These are phyloP conservation scores for Drosophila burlai DNA, from an alignment of 1,140 invertebrate species.

Conservation along the genomic window DNA sequence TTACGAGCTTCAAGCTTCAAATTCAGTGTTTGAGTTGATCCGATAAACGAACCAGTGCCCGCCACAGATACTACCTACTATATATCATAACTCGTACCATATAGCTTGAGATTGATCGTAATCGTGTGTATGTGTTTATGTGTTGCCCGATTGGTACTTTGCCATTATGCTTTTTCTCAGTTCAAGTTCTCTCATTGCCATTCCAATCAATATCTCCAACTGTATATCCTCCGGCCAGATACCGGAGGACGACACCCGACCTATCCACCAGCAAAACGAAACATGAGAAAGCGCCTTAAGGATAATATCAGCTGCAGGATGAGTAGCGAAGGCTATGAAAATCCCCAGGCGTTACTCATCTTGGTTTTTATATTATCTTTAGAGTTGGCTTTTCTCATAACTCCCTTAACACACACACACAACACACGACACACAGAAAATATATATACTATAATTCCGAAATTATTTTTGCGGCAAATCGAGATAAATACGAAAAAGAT, in stretches of 20 bases:
- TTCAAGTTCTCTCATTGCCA: slow-evolving; percentile 40
- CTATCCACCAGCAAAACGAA: slow-evolving; percentile 2
- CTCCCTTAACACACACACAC: slow-evolving; percentile 4
- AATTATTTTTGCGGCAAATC: slow-evolving; percentile 71
- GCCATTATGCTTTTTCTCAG: slow-evolving; percentile 29
- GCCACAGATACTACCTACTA: slow-evolving; percentile 20
- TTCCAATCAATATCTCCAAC: slow-evolving; percentile 8
- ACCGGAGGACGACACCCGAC: slow-evolving; percentile 16
- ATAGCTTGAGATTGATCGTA: slow-evolving; percentile 42
- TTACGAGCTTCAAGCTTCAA: slow-evolving; percentile 15
- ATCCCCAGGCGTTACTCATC: neutral
- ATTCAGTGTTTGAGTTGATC: slow-evolving; percentile 32
- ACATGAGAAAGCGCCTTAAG: neutral
- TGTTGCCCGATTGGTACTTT: slow-evolving; percentile 47
- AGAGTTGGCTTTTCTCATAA: neutral
- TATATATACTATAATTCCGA: slow-evolving; percentile 33
- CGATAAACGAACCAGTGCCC: slow-evolving; percentile 33
- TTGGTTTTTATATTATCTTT: neutral
- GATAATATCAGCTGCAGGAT: neutral
- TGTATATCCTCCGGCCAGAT: slow-evolving; percentile 34
- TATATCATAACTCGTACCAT: slow-evolving; percentile 21
- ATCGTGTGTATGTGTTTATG: slow-evolving; percentile 45
- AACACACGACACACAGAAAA: slow-evolving; percentile 31
- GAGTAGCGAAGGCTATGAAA: neutral
- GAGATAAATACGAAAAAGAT: slow-evolving; percentile 49